Conservation (phyloP, 2,888 invertebrate species). For the Aproaerema taeniolella region DNA sequence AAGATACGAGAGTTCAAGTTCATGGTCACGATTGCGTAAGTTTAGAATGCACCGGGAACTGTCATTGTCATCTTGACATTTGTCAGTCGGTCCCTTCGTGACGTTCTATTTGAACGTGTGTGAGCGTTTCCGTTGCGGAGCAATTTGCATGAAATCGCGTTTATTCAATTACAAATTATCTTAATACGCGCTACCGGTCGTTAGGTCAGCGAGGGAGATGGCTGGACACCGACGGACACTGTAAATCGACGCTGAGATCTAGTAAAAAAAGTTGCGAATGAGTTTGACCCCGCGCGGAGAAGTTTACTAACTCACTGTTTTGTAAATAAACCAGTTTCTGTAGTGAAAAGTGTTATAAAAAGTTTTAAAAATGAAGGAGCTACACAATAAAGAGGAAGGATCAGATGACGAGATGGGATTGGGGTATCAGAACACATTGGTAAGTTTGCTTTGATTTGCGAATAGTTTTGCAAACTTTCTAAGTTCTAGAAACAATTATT, state of each 20-base stretch:
- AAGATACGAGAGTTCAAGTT: slow-evolving; percentile 47
- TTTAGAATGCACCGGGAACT: slow-evolving; percentile 41
- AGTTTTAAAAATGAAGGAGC: slow-evolving; percentile 53
- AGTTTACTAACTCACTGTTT: slow-evolving; percentile 43
- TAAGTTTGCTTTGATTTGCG: slow-evolving; percentile 49
- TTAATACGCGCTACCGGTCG: slow-evolving; percentile 45
- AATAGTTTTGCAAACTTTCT: slow-evolving; percentile 41
- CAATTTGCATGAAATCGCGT: slow-evolving; percentile 65
- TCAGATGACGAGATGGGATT: slow-evolving; percentile 80
- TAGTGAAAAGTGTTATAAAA: slow-evolving; percentile 34
- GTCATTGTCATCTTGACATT: slow-evolving; percentile 40
- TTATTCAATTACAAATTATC: slow-evolving; percentile 68
- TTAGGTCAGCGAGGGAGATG: slow-evolving; percentile 45
- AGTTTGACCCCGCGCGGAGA: slow-evolving; percentile 25
- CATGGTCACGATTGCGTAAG: slow-evolving; percentile 38
- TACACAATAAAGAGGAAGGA: slow-evolving; percentile 55
- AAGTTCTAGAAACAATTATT: slow-evolving; percentile 52
- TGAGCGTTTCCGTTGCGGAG: slow-evolving; percentile 39
- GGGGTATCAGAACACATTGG: slow-evolving; percentile 84
- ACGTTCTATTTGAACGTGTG: slow-evolving; percentile 55
- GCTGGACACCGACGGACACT: slow-evolving; percentile 39
- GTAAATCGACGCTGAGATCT: slow-evolving; percentile 33
- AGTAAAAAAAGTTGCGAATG: slow-evolving; percentile 30
- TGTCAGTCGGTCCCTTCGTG: slow-evolving; percentile 61
- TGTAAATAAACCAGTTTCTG: slow-evolving; percentile 39